Percentiles rank a stretch among this genome's conserved stretches.
Conservation (phyloP, 1,140 invertebrate genomes). For the Drosophila sp. region DNA sequence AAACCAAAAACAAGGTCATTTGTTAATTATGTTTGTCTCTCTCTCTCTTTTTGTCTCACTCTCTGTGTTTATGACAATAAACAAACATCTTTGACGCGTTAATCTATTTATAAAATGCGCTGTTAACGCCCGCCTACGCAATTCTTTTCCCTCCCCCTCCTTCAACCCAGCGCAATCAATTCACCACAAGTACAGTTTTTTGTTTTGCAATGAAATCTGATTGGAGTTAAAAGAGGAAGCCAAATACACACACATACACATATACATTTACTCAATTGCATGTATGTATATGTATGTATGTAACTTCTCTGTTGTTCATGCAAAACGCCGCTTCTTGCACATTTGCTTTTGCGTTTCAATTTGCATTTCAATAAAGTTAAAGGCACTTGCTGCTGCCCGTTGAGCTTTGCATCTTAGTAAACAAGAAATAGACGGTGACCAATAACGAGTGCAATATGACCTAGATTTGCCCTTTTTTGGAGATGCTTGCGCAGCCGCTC, state of each 20-base stretch:
- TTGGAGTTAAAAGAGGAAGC: constrained; percentile 34
- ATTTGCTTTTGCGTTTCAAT: constrained; percentile 23
- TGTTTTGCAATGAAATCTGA: constrained; percentile 31
- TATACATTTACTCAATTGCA: constrained; percentile 1
- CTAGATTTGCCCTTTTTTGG: constrained; percentile 38
- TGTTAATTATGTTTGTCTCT: constrained; percentile 29
- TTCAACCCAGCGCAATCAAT: constrained; percentile 6
- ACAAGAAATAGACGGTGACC: constrained; percentile 15
- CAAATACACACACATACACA: constrained; percentile 7
- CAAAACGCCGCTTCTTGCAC: constrained; percentile 16
- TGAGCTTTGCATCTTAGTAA: constrained; percentile 20
- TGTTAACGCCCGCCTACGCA: constrained; percentile 28
- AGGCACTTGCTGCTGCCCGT: constrained; percentile 11
- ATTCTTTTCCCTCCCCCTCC: constrained; percentile 16
- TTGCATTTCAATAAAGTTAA: constrained; percentile 11
- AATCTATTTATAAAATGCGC: constrained; percentile 37
- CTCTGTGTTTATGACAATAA: constrained; percentile 19
- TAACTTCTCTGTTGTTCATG: constrained; percentile 2
- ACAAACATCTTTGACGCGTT: constrained; percentile 40
- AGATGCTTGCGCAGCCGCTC: constrained; percentile 25
- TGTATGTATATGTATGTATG: background rate
- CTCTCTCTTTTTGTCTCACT: background rate
- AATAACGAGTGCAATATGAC: constrained; percentile 44
- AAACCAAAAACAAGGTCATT: constrained; percentile 49
- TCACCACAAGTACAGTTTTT: constrained; percentile 49